A percentile compares a stretch with the other conserved stretches of the same genome.
Evolutionary conservation across 2,797 vertebrate genomes (phyloP).

Genomic region (Pseudochromis fuscus): DNA sequence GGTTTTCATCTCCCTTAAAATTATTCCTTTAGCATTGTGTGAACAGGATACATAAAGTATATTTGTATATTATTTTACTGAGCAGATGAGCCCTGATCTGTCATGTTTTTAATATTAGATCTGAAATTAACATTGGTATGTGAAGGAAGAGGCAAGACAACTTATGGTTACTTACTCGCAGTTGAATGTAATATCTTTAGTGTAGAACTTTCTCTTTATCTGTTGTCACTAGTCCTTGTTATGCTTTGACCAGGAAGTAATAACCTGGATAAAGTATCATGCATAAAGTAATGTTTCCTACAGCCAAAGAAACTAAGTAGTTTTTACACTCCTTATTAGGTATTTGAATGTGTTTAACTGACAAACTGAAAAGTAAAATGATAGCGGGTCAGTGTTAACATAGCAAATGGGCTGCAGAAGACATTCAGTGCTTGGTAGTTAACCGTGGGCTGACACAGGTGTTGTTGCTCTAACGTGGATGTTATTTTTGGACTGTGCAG

Average conservation of each 20-base stretch:
- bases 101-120: background rate
- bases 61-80: background rate
- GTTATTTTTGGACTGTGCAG: slow-evolving; percentile 76
- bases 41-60: background rate
- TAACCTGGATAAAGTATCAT: background rate
- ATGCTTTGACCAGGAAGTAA: background rate
- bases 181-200: slow-evolving; percentile 4
- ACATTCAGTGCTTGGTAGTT: slow-evolving; percentile 12
- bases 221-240: background rate
- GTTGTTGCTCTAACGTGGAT: slow-evolving; percentile 62
- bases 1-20: slow-evolving; percentile 25
- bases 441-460: slow-evolving; percentile 9
- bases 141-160: slow-evolving; percentile 1
- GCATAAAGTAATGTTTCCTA: background rate
- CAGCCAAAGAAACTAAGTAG: background rate
- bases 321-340: background rate
- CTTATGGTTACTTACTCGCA: background rate
- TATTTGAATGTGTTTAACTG: slow-evolving; percentile 3
- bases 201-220: background rate
- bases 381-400: background rate
- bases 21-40: background rate
- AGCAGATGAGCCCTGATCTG: slow-evolving; percentile 19
- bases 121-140: background rate
- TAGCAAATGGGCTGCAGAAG: slow-evolving; percentile 2
- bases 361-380: background rate